These are phyloP conservation scores for Crocuta crocuta DNA, from an alignment of 2,113 vertebrate species.

Conservation along the genomic window DNA sequence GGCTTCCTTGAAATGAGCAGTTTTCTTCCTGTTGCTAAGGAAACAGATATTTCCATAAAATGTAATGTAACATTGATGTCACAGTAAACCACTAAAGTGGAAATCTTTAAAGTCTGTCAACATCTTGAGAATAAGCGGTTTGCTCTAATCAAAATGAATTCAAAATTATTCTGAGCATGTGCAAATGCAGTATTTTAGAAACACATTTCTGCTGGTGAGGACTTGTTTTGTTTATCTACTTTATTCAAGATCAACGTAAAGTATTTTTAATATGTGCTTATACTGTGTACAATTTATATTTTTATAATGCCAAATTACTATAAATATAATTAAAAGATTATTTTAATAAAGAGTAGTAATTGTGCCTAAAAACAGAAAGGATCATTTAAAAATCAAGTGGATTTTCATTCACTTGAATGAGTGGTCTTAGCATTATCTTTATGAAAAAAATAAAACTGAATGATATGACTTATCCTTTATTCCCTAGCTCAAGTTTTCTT, in stretches of 20 bases:
- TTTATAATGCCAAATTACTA: background rate
- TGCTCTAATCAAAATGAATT: slow-evolving; percentile 86
- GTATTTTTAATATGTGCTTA: slow-evolving; percentile 49
- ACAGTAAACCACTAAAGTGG: slow-evolving; percentile 83
- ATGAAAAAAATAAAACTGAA: background rate
- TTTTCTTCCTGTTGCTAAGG: slow-evolving; percentile 84
- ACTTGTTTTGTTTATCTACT: slow-evolving; percentile 61
- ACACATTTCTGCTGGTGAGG: slow-evolving; percentile 68
- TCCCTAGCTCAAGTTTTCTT: background rate
- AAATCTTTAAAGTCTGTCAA: slow-evolving; percentile 85
- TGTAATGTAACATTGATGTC: slow-evolving; percentile 84
- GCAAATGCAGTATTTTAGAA: slow-evolving; percentile 83
- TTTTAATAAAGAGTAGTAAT: background rate
- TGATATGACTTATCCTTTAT: background rate
- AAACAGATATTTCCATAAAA: slow-evolving; percentile 84
- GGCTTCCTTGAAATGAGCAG: slow-evolving; percentile 78
- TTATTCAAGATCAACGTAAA: slow-evolving; percentile 65
- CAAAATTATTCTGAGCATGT: slow-evolving; percentile 86
- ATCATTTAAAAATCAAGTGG: background rate
- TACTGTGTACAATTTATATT: slow-evolving; percentile 44
- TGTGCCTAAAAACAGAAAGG: background rate
- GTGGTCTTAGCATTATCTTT: background rate
- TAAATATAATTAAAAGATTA: slow-evolving; percentile 30
- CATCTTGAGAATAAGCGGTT: slow-evolving; percentile 82
- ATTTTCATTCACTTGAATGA: background rate